A percentile compares a stretch with the other conserved stretches of the same genome.
Conservation (phyloP, 2,113 vertebrate genomes). For the Melanocharis versteri region DNA sequence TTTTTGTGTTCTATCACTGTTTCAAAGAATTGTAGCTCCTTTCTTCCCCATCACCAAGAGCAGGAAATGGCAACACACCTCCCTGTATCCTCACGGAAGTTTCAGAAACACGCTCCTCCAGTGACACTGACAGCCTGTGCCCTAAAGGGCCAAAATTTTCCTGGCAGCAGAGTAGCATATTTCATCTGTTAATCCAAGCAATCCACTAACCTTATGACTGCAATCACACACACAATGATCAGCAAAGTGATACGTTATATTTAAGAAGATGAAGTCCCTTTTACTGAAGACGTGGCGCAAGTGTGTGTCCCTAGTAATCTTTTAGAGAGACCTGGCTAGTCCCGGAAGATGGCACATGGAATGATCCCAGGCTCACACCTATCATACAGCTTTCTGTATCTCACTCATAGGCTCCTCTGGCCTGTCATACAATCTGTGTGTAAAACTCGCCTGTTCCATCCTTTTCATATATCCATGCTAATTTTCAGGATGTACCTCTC, state of each 20-base stretch:
- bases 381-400: neutral
- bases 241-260: neutral
- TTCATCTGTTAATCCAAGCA: neutral
- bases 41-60: rapidly evolving
- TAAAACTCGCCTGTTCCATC: neutral
- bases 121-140: neutral
- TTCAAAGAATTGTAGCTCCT: neutral
- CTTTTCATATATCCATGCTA: neutral
- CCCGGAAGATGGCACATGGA: neutral
- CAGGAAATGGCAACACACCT: neutral
- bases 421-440: too few relatives aligned
- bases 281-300: neutral
- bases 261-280: neutral
- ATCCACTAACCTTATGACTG: neutral
- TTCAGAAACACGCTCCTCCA: neutral
- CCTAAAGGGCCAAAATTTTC: neutral
- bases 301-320: neutral
- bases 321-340: neutral
- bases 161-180: neutral
- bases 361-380: neutral
- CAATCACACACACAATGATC: neutral
- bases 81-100: neutral
- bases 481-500: neutral
- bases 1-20: neutral
- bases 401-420: neutral